phyloP scores from a whole-genome alignment of 2,113 vertebrate genomes.

The Sinocyclocheilus anshuiensis region DNA sequence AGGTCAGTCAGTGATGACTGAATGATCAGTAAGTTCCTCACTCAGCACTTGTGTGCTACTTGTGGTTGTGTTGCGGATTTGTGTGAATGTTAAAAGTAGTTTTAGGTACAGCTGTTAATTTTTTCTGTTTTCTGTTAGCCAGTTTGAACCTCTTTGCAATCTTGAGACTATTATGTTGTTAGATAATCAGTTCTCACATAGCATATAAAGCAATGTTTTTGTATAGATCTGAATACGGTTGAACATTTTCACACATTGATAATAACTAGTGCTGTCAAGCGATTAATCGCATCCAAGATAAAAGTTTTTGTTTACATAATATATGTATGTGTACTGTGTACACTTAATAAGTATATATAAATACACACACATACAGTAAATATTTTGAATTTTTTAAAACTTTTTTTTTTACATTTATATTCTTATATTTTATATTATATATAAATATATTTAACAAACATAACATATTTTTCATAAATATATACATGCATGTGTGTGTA shows the following conservation, averaged over 20 bases:
- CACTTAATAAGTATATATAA: too few species aligned
- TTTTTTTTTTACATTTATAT: too few species aligned
- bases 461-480: too few species aligned
- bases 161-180: background rate
- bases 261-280: too few species aligned
- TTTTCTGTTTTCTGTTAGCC: background rate
- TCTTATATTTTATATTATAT: too few species aligned
- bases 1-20: slow-evolving; percentile 68
- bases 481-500: too few species aligned
- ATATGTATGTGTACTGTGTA: too few species aligned
- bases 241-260: background rate
- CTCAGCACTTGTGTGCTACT: background rate
- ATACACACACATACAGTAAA: too few species aligned
- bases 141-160: background rate
- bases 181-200: background rate
- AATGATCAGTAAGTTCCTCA: background rate
- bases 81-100: background rate
- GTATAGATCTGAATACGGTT: background rate
- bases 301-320: too few species aligned
- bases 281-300: too few species aligned
- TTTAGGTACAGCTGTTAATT: background rate
- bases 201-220: background rate
- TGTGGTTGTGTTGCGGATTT: background rate
- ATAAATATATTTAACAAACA: too few species aligned
- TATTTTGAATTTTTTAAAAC: too few species aligned